Conservation (phyloP, 2,113 vertebrate genomes). For the Ictalurus punctatus region DNA sequence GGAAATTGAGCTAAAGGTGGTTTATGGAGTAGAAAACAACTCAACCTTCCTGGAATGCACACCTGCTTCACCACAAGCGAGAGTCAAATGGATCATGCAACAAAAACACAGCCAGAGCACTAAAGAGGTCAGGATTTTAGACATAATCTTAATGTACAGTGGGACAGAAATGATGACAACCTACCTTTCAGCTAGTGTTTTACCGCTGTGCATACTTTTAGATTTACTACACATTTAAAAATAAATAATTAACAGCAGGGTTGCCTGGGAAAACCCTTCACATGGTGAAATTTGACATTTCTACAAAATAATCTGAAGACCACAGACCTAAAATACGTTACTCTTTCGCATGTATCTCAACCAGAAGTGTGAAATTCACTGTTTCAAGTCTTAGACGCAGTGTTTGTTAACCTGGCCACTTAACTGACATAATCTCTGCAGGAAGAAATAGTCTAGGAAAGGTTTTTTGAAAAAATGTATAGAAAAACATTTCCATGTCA, state of each 20-base stretch:
- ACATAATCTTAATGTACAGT: neutral
- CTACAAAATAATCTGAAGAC: neutral
- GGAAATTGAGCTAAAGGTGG: constrained; percentile 62
- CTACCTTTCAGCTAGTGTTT: neutral
- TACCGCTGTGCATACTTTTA: neutral
- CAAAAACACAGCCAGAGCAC: constrained; percentile 14
- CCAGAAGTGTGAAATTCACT: neutral
- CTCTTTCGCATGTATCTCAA: neutral
- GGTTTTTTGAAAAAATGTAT: neutral
- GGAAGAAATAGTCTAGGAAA: neutral
- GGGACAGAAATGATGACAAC: neutral
- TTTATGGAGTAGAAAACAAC: constrained; percentile 82
- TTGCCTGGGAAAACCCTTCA: neutral
- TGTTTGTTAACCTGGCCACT: no score
- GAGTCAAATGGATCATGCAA: constrained; percentile 71
- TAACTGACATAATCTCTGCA: no score
- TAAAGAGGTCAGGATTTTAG: constrained; percentile 64
- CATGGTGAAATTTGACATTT: neutral
- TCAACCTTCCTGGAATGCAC: constrained; percentile 82
- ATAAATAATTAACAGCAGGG: neutral
- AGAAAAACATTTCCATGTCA: neutral
- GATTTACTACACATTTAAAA: neutral
- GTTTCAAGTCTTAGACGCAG: no score
- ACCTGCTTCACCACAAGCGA: constrained; percentile 67
- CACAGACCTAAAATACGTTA: neutral